A percentile compares a stretch with the other conserved stretches of the same genome.
These are phyloP conservation scores for Parus major DNA, from an alignment of 2,113 vertebrate species.

Conservation along the genomic window DNA sequence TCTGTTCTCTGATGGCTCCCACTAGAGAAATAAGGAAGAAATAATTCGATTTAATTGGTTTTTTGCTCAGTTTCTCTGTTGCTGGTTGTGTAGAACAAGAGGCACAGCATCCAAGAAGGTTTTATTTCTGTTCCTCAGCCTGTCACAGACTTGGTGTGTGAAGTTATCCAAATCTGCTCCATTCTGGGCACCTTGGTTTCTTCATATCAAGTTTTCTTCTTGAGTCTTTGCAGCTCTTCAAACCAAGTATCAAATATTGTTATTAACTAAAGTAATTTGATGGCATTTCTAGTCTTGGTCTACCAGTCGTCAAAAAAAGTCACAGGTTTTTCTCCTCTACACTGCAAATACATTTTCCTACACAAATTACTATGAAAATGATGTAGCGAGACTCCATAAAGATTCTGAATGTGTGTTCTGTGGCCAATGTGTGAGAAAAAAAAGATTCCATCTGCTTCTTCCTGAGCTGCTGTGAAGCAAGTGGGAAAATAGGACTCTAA, in stretches of 20 bases:
- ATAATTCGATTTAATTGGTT: neutral
- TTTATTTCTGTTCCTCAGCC: neutral
- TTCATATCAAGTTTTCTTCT: neutral
- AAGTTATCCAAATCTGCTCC: neutral
- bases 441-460: neutral
- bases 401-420: neutral
- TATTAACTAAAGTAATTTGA: neutral
- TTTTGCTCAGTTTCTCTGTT: neutral
- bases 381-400: neutral
- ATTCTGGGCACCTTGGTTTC: neutral
- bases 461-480: neutral
- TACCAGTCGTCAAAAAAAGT: neutral
- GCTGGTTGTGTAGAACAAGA: neutral
- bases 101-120: neutral
- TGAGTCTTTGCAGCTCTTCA: neutral
- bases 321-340: neutral
- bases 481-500: neutral
- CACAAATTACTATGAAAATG: neutral
- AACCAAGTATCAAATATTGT: neutral
- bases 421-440: neutral
- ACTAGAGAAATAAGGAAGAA: neutral
- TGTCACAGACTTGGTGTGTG: neutral
- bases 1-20: neutral
- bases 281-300: neutral
- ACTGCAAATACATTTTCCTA: neutral